Evolutionary conservation across 2,797 vertebrate species (phyloP).

Genomic region (Rhynchotus rufescens): DNA sequence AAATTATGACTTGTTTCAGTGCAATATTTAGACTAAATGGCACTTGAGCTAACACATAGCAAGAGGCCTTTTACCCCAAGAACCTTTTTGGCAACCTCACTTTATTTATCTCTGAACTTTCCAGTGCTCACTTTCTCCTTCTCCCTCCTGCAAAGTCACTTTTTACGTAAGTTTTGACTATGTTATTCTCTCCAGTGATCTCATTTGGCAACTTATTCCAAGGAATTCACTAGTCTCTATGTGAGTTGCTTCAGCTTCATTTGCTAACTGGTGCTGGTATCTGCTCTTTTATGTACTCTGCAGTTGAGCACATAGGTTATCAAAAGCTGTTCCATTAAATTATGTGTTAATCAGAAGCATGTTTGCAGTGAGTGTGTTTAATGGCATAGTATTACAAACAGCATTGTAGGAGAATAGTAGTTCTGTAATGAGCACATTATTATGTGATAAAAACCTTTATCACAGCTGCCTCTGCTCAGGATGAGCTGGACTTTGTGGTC

Average conservation of each 20-base stretch:
- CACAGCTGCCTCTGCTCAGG: background rate
- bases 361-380: background rate
- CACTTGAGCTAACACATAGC: background rate
- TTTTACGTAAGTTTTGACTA: background rate
- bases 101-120: background rate
- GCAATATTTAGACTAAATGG: background rate
- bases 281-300: background rate
- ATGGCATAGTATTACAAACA: background rate
- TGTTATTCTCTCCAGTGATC: background rate
- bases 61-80: background rate
- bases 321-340: slow-evolving; percentile 11
- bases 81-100: background rate
- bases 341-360: background rate
- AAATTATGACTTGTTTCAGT: background rate
- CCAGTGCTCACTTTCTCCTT: background rate
- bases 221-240: background rate
- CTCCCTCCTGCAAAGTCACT: background rate
- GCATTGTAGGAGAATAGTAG: background rate
- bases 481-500: background rate
- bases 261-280: background rate
- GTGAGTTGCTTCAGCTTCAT: background rate
- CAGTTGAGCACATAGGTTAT: background rate
- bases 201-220: background rate
- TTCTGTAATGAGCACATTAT: background rate
- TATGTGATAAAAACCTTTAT: background rate